phyloP scores from a whole-genome alignment of 2,797 vertebrate genomes.

The Molossus alvarezi region DNA sequence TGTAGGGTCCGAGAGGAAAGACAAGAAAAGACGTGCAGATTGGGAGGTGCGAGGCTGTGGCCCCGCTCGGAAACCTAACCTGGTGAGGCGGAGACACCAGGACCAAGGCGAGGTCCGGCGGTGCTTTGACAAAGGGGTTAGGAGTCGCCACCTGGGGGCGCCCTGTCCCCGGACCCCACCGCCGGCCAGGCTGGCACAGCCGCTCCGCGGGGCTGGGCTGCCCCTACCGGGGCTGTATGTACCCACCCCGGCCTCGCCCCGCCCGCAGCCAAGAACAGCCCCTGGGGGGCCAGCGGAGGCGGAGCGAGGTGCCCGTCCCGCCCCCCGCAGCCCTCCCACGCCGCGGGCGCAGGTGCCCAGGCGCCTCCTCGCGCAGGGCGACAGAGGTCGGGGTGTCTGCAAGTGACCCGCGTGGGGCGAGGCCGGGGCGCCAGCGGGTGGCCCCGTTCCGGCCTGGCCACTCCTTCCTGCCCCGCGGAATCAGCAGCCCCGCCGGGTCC shows the following conservation, averaged over 20 bases:
- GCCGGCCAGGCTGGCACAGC: too few species aligned
- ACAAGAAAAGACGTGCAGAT: slow-evolving; percentile 57
- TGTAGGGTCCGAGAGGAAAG: slow-evolving; percentile 12
- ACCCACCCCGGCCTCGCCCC: too few species aligned
- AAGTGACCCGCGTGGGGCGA: neutral
- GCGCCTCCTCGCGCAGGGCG: neutral
- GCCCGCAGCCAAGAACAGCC: too few species aligned
- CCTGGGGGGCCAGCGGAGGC: neutral
- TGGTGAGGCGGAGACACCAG: slow-evolving; percentile 9
- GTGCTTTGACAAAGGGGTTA: neutral
- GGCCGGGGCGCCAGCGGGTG: neutral
- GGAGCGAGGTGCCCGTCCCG: neutral
- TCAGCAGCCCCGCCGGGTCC: neutral
- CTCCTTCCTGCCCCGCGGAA: neutral
- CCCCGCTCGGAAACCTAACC: slow-evolving; percentile 10
- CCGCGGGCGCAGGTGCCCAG: neutral
- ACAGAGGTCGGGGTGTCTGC: neutral
- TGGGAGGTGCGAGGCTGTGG: neutral
- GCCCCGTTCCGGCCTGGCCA: neutral
- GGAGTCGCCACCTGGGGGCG: neutral
- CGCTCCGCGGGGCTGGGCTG: too few species aligned
- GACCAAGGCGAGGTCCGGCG: neutral
- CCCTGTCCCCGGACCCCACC: neutral
- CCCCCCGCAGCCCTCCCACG: neutral
- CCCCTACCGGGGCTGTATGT: too few species aligned